phyloP scores from a whole-genome alignment of 2,113 vertebrate genomes.

The Pteruthius melanotis region DNA sequence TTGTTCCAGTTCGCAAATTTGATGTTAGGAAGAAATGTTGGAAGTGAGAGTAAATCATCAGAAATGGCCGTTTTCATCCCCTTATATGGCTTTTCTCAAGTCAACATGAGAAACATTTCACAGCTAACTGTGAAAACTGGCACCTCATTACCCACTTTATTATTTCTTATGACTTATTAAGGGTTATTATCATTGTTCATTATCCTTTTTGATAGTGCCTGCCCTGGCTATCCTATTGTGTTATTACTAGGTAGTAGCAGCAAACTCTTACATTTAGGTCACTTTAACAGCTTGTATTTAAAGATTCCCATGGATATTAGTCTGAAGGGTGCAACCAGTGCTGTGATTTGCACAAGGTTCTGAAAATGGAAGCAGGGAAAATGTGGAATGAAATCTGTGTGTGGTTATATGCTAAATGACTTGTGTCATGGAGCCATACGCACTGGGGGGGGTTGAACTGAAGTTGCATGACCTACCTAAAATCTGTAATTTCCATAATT shows the following conservation, averaged over 20 bases:
- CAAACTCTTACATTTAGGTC: conserved; percentile 20
- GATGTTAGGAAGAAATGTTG: neutral
- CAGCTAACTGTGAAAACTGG: conserved; percentile 36
- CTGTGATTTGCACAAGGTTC: conserved; percentile 24
- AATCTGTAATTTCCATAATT: neutral
- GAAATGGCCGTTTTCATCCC: conserved; percentile 28
- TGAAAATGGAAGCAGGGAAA: conserved; percentile 8
- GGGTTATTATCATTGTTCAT: conserved; percentile 21
- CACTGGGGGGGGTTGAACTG: neutral
- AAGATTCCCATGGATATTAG: conserved; percentile 15
- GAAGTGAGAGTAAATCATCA: conserved; percentile 27
- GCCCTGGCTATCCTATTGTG: neutral
- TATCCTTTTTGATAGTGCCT: conserved; percentile 17
- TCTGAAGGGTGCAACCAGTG: neutral
- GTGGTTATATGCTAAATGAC: neutral
- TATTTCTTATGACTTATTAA: conserved; percentile 52
- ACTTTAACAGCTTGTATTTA: conserved; percentile 29
- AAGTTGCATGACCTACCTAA: neutral
- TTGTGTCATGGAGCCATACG: neutral
- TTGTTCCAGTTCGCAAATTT: neutral
- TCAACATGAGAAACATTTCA: conserved; percentile 26
- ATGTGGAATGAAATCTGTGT: neutral
- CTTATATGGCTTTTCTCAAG: neutral
- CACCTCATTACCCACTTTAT: conserved; percentile 37
- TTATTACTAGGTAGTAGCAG: neutral